These are phyloP conservation scores for Eretmocerus hayati DNA, from an alignment of 2,888 invertebrate genomes.

Conservation along the genomic window DNA sequence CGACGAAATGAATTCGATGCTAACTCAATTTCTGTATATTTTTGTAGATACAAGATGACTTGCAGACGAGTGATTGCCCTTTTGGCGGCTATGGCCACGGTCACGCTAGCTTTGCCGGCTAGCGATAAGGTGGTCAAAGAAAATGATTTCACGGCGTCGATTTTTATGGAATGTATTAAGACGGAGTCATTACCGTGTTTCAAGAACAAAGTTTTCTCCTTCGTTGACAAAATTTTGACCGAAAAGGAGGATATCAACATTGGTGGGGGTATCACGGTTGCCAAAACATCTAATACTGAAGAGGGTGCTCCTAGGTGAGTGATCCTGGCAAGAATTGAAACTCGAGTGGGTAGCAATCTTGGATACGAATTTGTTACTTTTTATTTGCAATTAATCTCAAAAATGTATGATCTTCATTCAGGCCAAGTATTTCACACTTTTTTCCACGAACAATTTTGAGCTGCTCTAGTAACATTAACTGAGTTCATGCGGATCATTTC, in stretches of 20 bases:
- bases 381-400: no score
- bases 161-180: slow-evolving; percentile 69
- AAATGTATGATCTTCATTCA: no score
- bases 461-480: no score
- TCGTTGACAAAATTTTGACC: slow-evolving; percentile 76
- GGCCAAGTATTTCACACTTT: no score
- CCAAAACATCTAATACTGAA: slow-evolving; percentile 63
- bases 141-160: slow-evolving; percentile 71
- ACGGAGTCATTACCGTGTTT: slow-evolving; percentile 80
- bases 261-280: slow-evolving; percentile 77
- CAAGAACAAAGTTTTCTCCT: slow-evolving; percentile 80
- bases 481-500: no score
- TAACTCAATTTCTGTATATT: no score
- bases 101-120: slow-evolving; percentile 53
- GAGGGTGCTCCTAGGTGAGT: slow-evolving; percentile 72
- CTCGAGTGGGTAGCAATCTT: no score
- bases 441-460: no score
- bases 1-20: no score
- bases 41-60: slow-evolving; percentile 23
- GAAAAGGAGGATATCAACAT: slow-evolving; percentile 73
- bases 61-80: slow-evolving; percentile 22
- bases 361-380: no score
- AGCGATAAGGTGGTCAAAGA: slow-evolving; percentile 61
- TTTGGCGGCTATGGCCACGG: slow-evolving; percentile 27
- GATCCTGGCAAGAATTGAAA: no score